phyloP scores from a whole-genome alignment of 2,888 invertebrate species.

The Aporophyla lueneburgensis region DNA sequence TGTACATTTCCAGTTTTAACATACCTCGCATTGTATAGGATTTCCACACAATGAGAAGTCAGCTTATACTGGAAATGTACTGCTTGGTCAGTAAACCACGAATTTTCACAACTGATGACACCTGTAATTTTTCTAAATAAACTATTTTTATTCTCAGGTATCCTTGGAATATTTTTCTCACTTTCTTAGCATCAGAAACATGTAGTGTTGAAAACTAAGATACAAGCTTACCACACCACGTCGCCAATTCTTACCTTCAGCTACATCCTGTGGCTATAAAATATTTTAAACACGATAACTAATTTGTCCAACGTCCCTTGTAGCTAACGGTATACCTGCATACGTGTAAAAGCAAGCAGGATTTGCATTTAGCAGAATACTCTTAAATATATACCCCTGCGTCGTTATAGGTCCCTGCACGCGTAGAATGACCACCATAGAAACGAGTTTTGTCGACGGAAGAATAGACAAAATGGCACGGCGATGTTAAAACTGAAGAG shows the following conservation, averaged over 20 bases:
- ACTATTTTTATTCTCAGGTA: not conserved
- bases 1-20: too few relatives aligned
- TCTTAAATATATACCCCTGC: conserved; percentile 25
- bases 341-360: conserved; percentile 23
- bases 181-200: not conserved
- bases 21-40: too few relatives aligned
- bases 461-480: too few relatives aligned
- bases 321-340: not conserved
- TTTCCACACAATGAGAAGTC: too few relatives aligned
- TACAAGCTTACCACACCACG: not conserved
- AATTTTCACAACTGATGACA: too few relatives aligned
- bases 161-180: not conserved
- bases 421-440: too few relatives aligned
- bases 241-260: not conserved
- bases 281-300: not conserved
- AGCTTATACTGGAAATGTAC: too few relatives aligned
- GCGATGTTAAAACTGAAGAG: too few relatives aligned
- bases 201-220: not conserved
- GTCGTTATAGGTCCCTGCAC: not conserved
- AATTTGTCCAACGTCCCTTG: not conserved
- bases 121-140: not conserved
- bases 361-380: conserved; percentile 22
- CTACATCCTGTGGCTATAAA: not conserved
- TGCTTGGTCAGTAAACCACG: too few relatives aligned
- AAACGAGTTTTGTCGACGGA: too few relatives aligned